Evolutionary conservation across 2,888 invertebrate genomes (phyloP).

Genomic region (Drosophila tripunctata): DNA sequence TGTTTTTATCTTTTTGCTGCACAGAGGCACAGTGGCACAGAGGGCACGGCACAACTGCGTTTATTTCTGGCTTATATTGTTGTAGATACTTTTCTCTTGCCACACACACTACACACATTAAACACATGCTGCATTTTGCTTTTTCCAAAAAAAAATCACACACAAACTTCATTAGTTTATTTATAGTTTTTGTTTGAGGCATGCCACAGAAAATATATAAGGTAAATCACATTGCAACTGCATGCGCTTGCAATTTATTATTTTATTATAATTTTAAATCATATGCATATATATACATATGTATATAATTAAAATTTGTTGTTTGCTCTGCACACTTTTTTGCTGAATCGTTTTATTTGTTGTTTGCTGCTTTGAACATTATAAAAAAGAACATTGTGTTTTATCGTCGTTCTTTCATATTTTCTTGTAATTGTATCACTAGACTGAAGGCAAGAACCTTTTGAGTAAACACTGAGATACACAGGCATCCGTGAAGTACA

Average conservation of each 20-base stretch:
- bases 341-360: constrained; percentile 59
- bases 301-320: too few relatives aligned
- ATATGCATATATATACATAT: too few relatives aligned
- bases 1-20: constrained; percentile 46
- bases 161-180: constrained; percentile 38
- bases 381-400: too few relatives aligned
- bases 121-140: constrained; percentile 51
- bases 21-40: constrained; percentile 61
- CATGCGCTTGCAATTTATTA: constrained; percentile 47
- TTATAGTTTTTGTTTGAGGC: constrained; percentile 43
- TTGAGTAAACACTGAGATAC: constrained; percentile 50
- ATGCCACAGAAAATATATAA: too few relatives aligned
- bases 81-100: constrained; percentile 55
- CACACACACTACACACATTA: too few relatives aligned
- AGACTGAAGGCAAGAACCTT: constrained; percentile 75
- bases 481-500: constrained; percentile 28
- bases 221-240: constrained; percentile 30
- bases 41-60: constrained; percentile 55
- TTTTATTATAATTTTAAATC: constrained; percentile 14
- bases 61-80: constrained; percentile 62
- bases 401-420: constrained; percentile 26
- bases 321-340: constrained; percentile 45
- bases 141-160: constrained; percentile 47
- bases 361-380: too few relatives aligned
- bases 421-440: constrained; percentile 69